Base-by-base conservation (phyloP, 1,140 invertebrate species). In the Latrodectus geometricus region DNA sequence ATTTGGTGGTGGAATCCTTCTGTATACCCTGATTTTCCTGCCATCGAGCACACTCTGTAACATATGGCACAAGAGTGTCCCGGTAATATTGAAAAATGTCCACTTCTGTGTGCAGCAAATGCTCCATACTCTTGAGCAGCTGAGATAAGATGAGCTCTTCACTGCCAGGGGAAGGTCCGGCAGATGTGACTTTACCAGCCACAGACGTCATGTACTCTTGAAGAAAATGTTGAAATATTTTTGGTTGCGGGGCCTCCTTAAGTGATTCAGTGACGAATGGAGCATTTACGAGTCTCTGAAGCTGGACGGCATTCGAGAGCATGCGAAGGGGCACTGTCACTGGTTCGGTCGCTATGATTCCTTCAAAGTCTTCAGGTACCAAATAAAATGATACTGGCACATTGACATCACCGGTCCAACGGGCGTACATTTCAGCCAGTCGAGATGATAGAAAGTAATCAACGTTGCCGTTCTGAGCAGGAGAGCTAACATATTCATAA, bases 41-140 rank as follows among this genome's bases (percentile, higher is more conserved):
- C 5, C 7, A 8, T 1, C 61, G 66, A 7, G 12, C 14, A n/a
- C n/a, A n/a, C 66, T 79, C 17, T n/a, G n/a, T n/a, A n/a, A 68
- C 48, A 68, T 50, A 79, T 7, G 77, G 65, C 0, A 79, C 77
- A 0, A 79, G 15, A 49, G 35, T 68, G 9, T 66, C 8, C 23
- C 48, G 68, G 48, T 79, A 79, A 66, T 49, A 68, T n/a, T 12
- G 66, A 56, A 68, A 66, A n/a, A 56, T 54, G 56, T 15, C 68
- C 48, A 8, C 68, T n/a, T n/a, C 50, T 0, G 35, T n/a, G 0
- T 66, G 9, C 0, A 79, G 9, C 2, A 49, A 15, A n/a, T 79
- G 74, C 9, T 76, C n/a, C 52, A 79, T 23, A 11, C n/a, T 14
- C 0, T 11, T 15, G 9, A 79, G 4, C 35, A 79, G 9, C 9